These are phyloP conservation scores for Phalacrocorax aristotelis DNA, from an alignment of 2,113 vertebrate genomes.

Conservation along the genomic window DNA sequence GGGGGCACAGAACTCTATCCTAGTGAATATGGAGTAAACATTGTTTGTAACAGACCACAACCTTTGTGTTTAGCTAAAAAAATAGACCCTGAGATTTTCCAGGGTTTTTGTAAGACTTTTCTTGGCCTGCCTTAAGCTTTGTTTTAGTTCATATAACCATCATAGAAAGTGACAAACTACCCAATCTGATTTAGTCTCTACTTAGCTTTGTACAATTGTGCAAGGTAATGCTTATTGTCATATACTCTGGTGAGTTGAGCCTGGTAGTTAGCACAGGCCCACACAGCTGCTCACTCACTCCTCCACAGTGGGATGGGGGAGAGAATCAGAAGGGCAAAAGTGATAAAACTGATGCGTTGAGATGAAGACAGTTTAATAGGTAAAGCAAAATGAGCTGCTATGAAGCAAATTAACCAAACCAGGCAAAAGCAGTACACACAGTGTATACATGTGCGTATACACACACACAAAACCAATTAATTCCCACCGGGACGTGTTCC, in stretches of 20 bases:
- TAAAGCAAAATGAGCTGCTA: not conserved
- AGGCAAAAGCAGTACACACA: not conserved
- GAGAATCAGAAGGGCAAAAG: not conserved
- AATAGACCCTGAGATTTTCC: not conserved
- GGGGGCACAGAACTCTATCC: not conserved
- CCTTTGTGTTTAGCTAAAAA: not conserved
- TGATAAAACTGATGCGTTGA: not conserved
- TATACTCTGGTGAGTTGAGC: not conserved
- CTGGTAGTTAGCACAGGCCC: not conserved
- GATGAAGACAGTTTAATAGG: not conserved
- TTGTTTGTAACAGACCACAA: not conserved
- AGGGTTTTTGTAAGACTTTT: not conserved
- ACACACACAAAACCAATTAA: not conserved
- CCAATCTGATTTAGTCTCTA: not conserved
- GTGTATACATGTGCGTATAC: too few species aligned
- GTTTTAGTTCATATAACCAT: not conserved
- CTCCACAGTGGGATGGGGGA: fast-evolving
- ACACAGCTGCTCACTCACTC: fast-evolving
- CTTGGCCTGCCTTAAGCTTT: not conserved
- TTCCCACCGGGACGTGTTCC: too few species aligned
- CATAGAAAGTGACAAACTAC: not conserved
- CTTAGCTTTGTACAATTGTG: not conserved
- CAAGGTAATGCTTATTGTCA: not conserved
- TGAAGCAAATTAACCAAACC: not conserved
- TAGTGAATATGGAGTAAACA: not conserved